Base-by-base conservation (phyloP, 2,113 vertebrate species). In the Alces alces region DNA sequence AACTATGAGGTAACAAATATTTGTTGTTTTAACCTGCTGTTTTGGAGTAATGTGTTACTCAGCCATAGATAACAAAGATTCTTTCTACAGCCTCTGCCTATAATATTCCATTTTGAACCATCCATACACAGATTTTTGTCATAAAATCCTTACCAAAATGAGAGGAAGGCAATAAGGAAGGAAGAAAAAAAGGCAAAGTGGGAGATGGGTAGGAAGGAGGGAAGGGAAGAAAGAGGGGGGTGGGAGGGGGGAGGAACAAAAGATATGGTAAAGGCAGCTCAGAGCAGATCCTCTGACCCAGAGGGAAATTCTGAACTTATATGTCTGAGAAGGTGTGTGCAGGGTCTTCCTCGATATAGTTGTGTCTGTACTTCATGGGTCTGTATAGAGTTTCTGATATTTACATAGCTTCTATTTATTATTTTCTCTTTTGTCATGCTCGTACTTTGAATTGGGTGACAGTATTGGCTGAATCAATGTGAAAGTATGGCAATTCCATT, bases 381-480 rank as follows among this genome's bases (percentile, higher is more conserved):
- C 7, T 17, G 12, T 30, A 6, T 16, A 10, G 43, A 5, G 30
- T 33, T 78, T 21, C 82, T 36, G 45, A 54, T 8, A 1, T 52
- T 43, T n/a, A 25, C n/a, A 8, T 3, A 70, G 52, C 39, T 76
- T 78, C 28, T 25, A 1, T n/a, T 27, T 64, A 19, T 94, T 97
- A 70, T 84, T 82, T 94, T 76, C 23, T 90, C 11, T 76, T 85
- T 91, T 92, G 73, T 94, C 58, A 8, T 33, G 47, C 60, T 95
- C 84, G 12, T 43, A 45, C 8, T 96, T 93, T 86, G 43, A 96
- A 88, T 11, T 58, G 61, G 45, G 15, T 36, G 52, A 78, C 76
- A 15, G 27, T 50, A 13, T 85, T 79, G 28, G n/a, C 47, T 54
- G 61, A 89, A 52, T 84, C 79, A 54, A 4, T 88, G 70, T 89